Conservation (phyloP, 2,888 invertebrate species). For the Drosophila lutescens region DNA sequence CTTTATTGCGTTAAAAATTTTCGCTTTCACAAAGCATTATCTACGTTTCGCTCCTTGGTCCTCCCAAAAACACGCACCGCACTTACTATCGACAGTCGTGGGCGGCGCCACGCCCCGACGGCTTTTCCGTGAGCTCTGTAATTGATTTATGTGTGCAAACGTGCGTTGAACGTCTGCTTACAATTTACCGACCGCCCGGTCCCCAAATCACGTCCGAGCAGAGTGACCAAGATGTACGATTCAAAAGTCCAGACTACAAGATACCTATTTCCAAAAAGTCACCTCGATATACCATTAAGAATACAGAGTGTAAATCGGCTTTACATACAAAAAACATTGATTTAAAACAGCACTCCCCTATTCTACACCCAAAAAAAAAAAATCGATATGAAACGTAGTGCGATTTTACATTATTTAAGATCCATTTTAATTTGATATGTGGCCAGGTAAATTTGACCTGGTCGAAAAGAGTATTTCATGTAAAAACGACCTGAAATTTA, state of each 20-base stretch:
- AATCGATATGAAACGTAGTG: too few relatives aligned
- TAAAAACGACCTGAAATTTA: too few relatives aligned
- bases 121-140: slow-evolving; percentile 59
- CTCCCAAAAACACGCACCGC: slow-evolving; percentile 7
- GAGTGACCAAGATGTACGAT: background rate
- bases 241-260: background rate
- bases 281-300: background rate
- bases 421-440: too few relatives aligned
- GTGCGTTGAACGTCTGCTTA: slow-evolving; percentile 72
- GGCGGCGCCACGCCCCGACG: slow-evolving; percentile 30
- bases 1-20: slow-evolving; percentile 72
- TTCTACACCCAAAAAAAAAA: too few relatives aligned
- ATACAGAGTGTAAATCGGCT: too few relatives aligned
- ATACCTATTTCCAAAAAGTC: background rate
- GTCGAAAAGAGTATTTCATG: too few relatives aligned
- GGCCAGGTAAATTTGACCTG: too few relatives aligned
- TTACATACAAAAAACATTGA: too few relatives aligned
- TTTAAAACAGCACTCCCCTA: too few relatives aligned
- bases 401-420: too few relatives aligned
- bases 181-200: slow-evolving; percentile 35
- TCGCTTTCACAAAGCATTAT: slow-evolving; percentile 64
- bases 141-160: slow-evolving; percentile 74
- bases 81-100: slow-evolving; percentile 34
- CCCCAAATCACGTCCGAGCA: slow-evolving; percentile 30
- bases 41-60: slow-evolving; percentile 31